Evolutionary conservation across 2,888 invertebrate genomes (phyloP).

Genomic region (Spicauda simplicius): DNA sequence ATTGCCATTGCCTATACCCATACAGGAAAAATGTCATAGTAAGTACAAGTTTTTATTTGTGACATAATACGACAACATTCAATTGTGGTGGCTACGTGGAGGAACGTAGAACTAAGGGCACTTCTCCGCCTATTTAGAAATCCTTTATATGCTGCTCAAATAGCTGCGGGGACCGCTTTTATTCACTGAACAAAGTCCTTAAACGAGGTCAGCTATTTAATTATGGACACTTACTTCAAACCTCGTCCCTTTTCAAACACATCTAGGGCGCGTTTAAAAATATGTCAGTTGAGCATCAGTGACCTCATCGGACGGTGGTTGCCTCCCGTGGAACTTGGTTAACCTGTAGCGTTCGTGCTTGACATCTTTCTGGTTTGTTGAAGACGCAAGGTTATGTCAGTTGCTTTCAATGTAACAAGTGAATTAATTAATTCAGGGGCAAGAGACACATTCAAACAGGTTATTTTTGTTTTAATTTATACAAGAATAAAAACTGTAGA

Average conservation of each 20-base stretch:
- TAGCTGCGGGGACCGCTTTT: slow-evolving; percentile 37
- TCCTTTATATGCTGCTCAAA: neutral
- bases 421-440: slow-evolving; percentile 1
- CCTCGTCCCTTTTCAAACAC: slow-evolving; percentile 29
- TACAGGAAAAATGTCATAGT: too few species aligned
- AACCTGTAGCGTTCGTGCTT: slow-evolving; percentile 31
- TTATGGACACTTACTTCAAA: slow-evolving; percentile 24
- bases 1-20: too few species aligned
- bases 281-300: slow-evolving; percentile 29
- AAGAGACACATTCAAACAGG: neutral
- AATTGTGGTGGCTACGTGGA: too few species aligned
- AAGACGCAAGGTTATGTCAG: slow-evolving; percentile 5
- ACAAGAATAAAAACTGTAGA: neutral
- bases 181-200: slow-evolving; percentile 29
- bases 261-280: slow-evolving; percentile 30
- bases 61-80: too few species aligned
- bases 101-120: neutral
- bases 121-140: neutral
- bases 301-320: slow-evolving; percentile 20
- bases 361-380: slow-evolving; percentile 16
- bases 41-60: too few species aligned
- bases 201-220: slow-evolving; percentile 34
- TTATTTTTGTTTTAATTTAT: neutral
- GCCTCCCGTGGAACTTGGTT: slow-evolving; percentile 21
- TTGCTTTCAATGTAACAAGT: neutral